Conservation (phyloP, 2,113 vertebrate genomes). For the Brienomyrus brachyistius region DNA sequence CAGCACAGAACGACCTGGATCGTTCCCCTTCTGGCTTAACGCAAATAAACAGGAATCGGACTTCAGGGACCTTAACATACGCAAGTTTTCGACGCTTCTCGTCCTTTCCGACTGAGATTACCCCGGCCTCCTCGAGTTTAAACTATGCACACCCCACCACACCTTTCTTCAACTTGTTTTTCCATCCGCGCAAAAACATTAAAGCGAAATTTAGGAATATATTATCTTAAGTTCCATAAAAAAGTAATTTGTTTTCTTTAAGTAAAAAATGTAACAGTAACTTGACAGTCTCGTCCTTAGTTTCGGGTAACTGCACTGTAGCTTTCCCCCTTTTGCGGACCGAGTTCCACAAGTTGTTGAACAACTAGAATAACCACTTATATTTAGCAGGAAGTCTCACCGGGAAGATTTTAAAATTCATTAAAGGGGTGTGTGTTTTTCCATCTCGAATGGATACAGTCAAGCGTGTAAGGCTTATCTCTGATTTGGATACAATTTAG, state of each 20-base stretch:
- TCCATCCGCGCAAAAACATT: background rate
- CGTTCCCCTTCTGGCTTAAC: background rate
- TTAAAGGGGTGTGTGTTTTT: background rate
- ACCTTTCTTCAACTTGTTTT: background rate
- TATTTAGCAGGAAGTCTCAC: background rate
- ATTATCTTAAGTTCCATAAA: background rate
- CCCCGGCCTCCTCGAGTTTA: background rate
- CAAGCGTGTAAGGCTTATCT: background rate
- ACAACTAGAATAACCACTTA: background rate
- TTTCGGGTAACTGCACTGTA: background rate
- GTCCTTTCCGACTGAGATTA: background rate
- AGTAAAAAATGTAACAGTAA: background rate
- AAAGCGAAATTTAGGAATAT: background rate
- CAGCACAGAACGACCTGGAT: background rate
- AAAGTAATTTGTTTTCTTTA: background rate
- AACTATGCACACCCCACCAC: background rate
- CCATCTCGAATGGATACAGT: background rate
- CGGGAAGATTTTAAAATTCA: background rate
- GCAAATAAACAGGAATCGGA: slow-evolving; percentile 5
- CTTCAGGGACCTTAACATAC: background rate
- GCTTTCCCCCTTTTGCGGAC: background rate
- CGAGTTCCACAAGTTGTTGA: background rate
- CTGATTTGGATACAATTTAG: background rate
- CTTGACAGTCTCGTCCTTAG: background rate
- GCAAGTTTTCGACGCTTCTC: background rate